Evolutionary conservation across 2,113 vertebrate species (phyloP).

Genomic region (Eulemur rufifrons): DNA sequence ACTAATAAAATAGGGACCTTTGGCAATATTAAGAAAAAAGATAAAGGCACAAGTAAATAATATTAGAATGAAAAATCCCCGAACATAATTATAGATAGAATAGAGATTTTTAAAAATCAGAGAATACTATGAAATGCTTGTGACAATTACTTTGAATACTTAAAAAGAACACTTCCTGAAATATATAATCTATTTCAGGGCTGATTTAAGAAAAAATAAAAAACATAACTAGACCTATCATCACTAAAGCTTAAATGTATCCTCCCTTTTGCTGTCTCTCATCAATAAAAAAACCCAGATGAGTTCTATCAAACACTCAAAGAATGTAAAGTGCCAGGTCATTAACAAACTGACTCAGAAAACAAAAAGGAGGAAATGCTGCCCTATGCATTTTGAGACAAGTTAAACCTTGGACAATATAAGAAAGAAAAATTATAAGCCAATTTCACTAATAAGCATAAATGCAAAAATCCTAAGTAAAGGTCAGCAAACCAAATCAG

Average conservation of each 20-base stretch:
- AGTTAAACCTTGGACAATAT: not conserved
- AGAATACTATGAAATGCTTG: not conserved
- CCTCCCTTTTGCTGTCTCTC: not conserved
- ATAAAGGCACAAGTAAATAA: not conserved
- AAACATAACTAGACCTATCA: not conserved
- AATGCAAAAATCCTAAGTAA: not conserved
- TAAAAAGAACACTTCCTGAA: not conserved
- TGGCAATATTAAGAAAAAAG: slow-evolving; percentile 10
- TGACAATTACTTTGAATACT: slow-evolving; percentile 19
- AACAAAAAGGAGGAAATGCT: slow-evolving; percentile 23
- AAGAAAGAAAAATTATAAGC: not conserved
- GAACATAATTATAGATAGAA: not conserved
- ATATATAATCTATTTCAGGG: not conserved
- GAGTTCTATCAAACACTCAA: not conserved
- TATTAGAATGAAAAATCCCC: not conserved
- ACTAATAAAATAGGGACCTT: not conserved
- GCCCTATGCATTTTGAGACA: not conserved
- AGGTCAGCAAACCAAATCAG: not conserved
- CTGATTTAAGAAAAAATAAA: not conserved
- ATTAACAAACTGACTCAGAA: not conserved
- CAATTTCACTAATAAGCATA: slow-evolving; percentile 4
- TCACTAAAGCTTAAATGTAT: not conserved
- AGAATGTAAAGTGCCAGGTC: not conserved
- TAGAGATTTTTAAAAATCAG: not conserved
- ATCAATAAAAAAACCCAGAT: not conserved